A percentile compares a stretch with the other conserved stretches of the same genome.
Conservation (phyloP, 2,797 vertebrate species). For the Sebastes cheni region DNA sequence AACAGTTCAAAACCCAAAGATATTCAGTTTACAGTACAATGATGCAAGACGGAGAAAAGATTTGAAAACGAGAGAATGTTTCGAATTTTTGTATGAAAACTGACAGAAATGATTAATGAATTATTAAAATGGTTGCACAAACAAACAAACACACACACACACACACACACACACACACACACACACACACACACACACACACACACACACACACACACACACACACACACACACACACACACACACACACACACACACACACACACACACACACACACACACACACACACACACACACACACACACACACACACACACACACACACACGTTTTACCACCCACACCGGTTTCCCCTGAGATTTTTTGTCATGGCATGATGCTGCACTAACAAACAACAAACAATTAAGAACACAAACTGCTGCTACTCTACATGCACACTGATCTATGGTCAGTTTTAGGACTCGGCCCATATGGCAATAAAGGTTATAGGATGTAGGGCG, state of each 20-base stretch:
- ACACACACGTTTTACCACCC: neutral
- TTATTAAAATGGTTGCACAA: neutral
- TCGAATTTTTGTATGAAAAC: neutral
- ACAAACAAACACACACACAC: too few species aligned
- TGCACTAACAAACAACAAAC: constrained; percentile 26
- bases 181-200: too few species aligned
- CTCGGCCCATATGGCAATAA: constrained; percentile 49
- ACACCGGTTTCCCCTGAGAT: neutral
- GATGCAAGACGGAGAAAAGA: neutral
- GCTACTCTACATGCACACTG: constrained; percentile 28
- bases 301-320: too few species aligned
- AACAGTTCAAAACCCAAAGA: neutral
- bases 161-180: neutral
- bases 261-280: neutral
- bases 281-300: neutral
- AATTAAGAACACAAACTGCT: constrained; percentile 39
- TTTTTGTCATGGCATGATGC: constrained; percentile 27
- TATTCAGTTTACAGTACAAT: neutral
- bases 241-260: too few species aligned
- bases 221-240: too few species aligned
- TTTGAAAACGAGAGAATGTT: neutral
- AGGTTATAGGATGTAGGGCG: constrained; percentile 36
- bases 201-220: neutral
- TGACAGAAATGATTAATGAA: neutral
- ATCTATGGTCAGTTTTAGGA: constrained; percentile 53